Conservation (phyloP, 2,888 invertebrate species). For the Nemapogon koenigi region DNA sequence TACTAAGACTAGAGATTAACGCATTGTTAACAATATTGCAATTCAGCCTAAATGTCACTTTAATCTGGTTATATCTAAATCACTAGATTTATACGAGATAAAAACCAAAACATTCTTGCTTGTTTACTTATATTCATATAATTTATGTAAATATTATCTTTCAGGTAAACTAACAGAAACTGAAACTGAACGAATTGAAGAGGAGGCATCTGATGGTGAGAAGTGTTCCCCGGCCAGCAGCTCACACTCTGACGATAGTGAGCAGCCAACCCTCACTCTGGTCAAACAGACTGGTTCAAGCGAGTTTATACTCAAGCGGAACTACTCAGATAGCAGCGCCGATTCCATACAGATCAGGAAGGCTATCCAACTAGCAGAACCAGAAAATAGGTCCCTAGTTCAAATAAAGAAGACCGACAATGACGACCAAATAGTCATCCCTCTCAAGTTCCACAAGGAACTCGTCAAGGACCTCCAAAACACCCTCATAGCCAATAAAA, state of each 20-base stretch:
- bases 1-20: no score
- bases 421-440: slow-evolving; percentile 53
- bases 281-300: slow-evolving; percentile 51
- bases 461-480: slow-evolving; percentile 60
- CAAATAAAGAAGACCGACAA: slow-evolving; percentile 52
- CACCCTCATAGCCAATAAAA: slow-evolving; percentile 56
- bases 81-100: no score
- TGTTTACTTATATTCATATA: no score
- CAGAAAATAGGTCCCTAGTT: slow-evolving; percentile 49
- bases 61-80: no score
- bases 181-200: slow-evolving; percentile 60
- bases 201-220: slow-evolving; percentile 60
- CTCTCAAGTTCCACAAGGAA: slow-evolving; percentile 52
- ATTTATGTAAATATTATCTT: no score
- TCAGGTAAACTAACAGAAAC: slow-evolving; percentile 67
- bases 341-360: slow-evolving; percentile 50
- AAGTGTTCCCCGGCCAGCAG: slow-evolving; percentile 24
- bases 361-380: slow-evolving; percentile 50
- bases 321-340: slow-evolving; percentile 34
- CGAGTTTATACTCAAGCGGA: slow-evolving; percentile 50
- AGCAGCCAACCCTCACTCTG: slow-evolving; percentile 40
- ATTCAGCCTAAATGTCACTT: no score
- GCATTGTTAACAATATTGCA: no score
- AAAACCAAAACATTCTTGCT: no score
- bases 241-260: slow-evolving; percentile 33